Conservation (phyloP, 2,113 vertebrate genomes). For the Lipotes vexillifer region DNA sequence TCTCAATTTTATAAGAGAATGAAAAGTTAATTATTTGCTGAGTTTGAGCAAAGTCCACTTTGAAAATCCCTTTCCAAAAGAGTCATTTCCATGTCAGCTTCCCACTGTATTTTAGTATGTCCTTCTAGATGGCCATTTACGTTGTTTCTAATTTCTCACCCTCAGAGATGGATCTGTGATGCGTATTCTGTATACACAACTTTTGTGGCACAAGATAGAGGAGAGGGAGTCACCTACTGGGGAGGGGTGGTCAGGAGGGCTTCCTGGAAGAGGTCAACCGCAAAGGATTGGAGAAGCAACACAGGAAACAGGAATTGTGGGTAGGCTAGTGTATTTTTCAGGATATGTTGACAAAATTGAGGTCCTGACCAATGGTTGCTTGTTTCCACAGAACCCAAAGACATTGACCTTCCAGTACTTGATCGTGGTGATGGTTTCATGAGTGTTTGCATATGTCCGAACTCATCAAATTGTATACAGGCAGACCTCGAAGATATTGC, state of each 20-base stretch:
- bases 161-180: background rate
- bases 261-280: background rate
- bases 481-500: no score
- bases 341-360: background rate
- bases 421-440: no score
- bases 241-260: background rate
- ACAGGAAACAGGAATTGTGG: background rate
- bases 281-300: background rate
- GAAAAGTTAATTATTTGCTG: slow-evolving; percentile 77
- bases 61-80: slow-evolving; percentile 65
- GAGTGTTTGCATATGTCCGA: no score
- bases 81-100: slow-evolving; percentile 60
- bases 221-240: background rate
- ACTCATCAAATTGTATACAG: no score
- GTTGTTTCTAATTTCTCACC: background rate
- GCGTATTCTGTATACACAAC: accelerated
- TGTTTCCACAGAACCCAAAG: background rate
- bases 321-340: accelerated
- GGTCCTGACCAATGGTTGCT: background rate
- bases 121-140: background rate
- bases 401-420: background rate
- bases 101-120: background rate
- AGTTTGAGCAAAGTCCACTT: slow-evolving; percentile 63
- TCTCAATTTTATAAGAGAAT: slow-evolving; percentile 62
- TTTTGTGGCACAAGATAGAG: background rate